Percentiles rank a stretch among this genome's conserved stretches.
These are phyloP conservation scores for Acinonyx jubatus DNA, from an alignment of 2,113 vertebrate genomes.

Conservation along the genomic window DNA sequence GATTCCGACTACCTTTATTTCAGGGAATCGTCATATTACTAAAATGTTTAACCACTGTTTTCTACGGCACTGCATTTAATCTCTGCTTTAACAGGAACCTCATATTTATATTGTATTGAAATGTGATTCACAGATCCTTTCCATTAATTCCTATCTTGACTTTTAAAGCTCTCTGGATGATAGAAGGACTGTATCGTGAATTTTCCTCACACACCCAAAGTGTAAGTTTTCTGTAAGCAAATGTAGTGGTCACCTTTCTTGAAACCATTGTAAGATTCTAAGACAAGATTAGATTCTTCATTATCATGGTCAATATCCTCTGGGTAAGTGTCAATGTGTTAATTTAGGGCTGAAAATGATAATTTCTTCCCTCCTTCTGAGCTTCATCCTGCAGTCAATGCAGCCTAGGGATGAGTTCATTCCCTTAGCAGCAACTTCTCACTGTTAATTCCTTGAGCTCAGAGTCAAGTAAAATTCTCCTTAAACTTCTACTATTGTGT, in stretches of 20 bases:
- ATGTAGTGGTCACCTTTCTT: background rate
- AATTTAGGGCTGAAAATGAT: background rate
- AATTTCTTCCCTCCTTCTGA: background rate
- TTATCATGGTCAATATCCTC: background rate
- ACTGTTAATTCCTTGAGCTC: background rate
- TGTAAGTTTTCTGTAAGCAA: background rate
- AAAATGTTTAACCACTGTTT: conserved; percentile 38
- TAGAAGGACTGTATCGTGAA: background rate
- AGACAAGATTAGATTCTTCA: background rate
- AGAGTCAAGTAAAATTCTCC: background rate
- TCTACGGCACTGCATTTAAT: background rate
- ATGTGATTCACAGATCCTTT: conserved; percentile 39
- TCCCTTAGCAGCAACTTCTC: background rate
- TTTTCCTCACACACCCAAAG: background rate
- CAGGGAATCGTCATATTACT: background rate
- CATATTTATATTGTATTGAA: conserved; percentile 25
- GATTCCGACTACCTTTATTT: conserved; percentile 28
- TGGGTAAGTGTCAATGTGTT: background rate
- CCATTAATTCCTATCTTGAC: background rate
- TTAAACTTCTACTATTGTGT: background rate
- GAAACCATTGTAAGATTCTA: background rate
- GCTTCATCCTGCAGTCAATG: background rate
- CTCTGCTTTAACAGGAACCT: background rate
- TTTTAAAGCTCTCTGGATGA: conserved; percentile 17
- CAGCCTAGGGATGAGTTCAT: background rate